Evolutionary conservation across 2,888 invertebrate species (phyloP).

Genomic region (Camponotus fellah): DNA sequence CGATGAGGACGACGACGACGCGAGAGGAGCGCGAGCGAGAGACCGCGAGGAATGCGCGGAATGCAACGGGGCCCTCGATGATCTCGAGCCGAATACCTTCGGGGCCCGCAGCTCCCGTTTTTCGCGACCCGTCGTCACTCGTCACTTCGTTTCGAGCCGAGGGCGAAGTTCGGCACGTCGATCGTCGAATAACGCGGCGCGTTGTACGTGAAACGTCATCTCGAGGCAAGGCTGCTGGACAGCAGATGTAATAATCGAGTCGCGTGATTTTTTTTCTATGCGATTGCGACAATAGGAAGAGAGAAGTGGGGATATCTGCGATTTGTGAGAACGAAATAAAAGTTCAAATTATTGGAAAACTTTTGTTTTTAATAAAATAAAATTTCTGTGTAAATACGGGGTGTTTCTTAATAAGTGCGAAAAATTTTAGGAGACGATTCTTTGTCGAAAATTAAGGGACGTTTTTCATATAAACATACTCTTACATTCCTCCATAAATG

Average conservation of each 20-base stretch:
- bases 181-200: constrained; percentile 11
- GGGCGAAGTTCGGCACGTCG: constrained; percentile 31
- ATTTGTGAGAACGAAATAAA: not conserved
- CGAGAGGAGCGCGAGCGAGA: constrained; percentile 48
- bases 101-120: constrained; percentile 58
- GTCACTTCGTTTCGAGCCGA: not conserved
- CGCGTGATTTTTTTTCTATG: not conserved
- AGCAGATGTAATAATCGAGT: not conserved
- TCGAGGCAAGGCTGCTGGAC: not conserved
- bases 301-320: not conserved
- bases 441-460: too few species aligned
- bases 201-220: not conserved
- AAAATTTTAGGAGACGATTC: too few species aligned
- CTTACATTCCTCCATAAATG: too few species aligned
- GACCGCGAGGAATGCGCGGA: constrained; percentile 74
- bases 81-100: constrained; percentile 66
- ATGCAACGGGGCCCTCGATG: constrained; percentile 69
- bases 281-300: not conserved
- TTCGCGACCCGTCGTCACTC: constrained; percentile 40
- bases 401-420: too few species aligned
- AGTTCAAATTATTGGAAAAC: not conserved
- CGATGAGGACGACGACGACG: constrained; percentile 42
- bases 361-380: not conserved
- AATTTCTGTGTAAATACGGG: too few species aligned
- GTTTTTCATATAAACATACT: too few species aligned